These are phyloP conservation scores for Machimus rusticus DNA, from an alignment of 2,888 invertebrate species.

Conservation along the genomic window DNA sequence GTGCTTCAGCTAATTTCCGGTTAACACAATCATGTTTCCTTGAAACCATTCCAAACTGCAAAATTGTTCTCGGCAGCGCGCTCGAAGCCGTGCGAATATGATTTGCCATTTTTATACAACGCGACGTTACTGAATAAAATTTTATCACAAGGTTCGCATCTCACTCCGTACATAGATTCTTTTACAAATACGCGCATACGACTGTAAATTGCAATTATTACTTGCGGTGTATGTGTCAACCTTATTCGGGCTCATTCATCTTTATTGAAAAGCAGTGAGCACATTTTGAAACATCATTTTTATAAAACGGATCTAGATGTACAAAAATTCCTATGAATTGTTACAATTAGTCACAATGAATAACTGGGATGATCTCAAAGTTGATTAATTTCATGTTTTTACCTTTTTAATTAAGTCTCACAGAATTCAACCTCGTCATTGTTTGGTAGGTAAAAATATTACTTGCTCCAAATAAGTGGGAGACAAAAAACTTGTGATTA, in stretches of 20 bases:
- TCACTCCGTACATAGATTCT: neutral
- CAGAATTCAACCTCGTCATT: neutral
- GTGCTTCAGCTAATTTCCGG: neutral
- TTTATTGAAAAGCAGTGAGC: neutral
- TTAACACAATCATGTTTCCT: neutral
- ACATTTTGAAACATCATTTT: neutral
- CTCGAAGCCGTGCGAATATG: neutral
- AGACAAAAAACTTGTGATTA: too few species aligned
- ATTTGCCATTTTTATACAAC: neutral
- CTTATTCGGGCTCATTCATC: neutral
- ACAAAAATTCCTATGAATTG: neutral
- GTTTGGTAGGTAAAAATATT: too few species aligned
- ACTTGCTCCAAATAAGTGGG: neutral
- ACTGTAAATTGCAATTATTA: neutral
- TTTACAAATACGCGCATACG: neutral
- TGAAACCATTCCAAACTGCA: neutral
- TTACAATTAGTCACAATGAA: neutral
- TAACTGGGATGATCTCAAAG: neutral
- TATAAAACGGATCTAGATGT: neutral
- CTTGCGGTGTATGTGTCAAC: neutral
- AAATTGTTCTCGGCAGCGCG: neutral
- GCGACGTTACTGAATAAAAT: neutral
- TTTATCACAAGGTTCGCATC: neutral
- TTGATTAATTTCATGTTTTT: neutral
- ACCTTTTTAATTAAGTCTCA: neutral